These are phyloP conservation scores for Nasalis larvatus DNA, from an alignment of 2,113 vertebrate species.

Conservation along the genomic window DNA sequence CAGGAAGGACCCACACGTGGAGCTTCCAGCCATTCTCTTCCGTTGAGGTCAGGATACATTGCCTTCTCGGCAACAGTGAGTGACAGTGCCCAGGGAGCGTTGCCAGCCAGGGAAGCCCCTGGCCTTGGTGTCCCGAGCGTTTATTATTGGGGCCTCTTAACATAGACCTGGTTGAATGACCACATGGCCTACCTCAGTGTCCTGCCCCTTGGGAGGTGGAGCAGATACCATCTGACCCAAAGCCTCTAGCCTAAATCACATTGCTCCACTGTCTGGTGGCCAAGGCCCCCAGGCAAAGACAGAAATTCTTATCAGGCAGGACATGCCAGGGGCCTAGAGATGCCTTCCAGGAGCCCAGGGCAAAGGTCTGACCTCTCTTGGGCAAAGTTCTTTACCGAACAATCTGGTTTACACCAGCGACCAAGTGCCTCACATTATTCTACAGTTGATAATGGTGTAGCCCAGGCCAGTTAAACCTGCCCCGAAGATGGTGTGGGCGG, in stretches of 20 bases:
- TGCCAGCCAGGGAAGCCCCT: neutral
- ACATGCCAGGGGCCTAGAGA: neutral
- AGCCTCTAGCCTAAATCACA: rapidly evolving
- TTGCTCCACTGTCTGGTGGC: neutral
- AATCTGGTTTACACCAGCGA: rapidly evolving
- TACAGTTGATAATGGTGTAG: rapidly evolving
- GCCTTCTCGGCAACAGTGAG: neutral
- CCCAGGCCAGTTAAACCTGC: rapidly evolving
- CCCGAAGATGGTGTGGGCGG: rapidly evolving
- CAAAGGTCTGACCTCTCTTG: neutral
- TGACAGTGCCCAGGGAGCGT: rapidly evolving
- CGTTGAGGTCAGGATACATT: rapidly evolving
- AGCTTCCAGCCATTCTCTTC: rapidly evolving
- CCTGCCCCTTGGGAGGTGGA: too few relatives aligned
- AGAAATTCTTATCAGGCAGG: neutral
- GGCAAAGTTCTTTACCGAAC: neutral
- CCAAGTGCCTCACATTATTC: rapidly evolving
- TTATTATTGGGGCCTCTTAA: rapidly evolving
- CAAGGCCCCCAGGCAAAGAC: neutral
- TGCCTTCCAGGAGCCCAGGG: rapidly evolving
- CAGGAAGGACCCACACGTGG: neutral
- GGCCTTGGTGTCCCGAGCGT: rapidly evolving
- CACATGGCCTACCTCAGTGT: rapidly evolving
- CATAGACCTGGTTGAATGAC: rapidly evolving
- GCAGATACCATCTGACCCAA: neutral